These are phyloP conservation scores for Tetragonisca angustula DNA, from an alignment of 2,888 invertebrate genomes.

Conservation along the genomic window DNA sequence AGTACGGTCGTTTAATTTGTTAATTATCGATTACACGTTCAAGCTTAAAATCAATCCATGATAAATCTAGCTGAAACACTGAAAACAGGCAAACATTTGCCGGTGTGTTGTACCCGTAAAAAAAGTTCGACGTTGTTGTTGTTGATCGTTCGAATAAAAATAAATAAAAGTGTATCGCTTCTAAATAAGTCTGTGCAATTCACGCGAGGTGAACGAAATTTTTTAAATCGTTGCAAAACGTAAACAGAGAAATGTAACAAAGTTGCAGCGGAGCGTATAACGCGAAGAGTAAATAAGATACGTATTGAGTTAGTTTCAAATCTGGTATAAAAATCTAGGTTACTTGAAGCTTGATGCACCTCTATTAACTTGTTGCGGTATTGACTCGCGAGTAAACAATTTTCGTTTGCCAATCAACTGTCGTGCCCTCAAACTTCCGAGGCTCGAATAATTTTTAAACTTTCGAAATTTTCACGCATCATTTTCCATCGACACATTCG, in stretches of 20 bases:
- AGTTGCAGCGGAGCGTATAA: fast-evolving
- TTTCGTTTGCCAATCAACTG: no score
- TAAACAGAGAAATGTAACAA: neutral
- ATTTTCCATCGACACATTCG: no score
- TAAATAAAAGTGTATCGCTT: neutral
- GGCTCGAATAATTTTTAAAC: no score
- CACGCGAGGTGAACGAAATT: neutral
- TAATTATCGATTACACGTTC: no score
- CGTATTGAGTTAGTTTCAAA: neutral
- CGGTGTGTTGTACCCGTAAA: neutral
- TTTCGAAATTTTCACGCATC: no score
- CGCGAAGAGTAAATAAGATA: neutral
- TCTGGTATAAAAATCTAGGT: neutral
- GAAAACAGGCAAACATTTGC: neutral
- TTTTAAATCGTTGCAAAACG: neutral
- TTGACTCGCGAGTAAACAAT: no score
- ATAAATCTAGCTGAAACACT: neutral
- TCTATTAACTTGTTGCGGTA: no score
- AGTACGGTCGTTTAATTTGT: no score
- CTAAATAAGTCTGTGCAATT: neutral
- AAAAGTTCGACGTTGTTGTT: neutral
- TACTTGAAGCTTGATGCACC: neutral
- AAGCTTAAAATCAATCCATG: no score
- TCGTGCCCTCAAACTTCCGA: no score
- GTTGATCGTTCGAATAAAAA: neutral